Conservation (phyloP, 37 sponge, comb jelly and placozoan genomes). For the Halichondria panicea region DNA sequence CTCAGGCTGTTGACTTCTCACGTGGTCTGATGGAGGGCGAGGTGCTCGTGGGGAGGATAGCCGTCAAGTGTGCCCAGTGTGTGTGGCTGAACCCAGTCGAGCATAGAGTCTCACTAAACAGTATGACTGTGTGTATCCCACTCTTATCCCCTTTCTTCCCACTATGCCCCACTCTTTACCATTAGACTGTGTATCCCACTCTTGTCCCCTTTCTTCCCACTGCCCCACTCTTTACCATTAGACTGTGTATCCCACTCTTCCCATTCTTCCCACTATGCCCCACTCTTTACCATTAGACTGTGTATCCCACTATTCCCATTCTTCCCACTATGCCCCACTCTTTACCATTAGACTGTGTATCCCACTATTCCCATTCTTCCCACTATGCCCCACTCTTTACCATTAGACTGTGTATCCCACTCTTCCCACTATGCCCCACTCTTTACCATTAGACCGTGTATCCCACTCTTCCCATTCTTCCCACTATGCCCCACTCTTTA, state of each 20-base stretch:
- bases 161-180: not conserved
- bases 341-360: slow-evolving; percentile 1
- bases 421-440: too few relatives aligned
- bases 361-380: not conserved
- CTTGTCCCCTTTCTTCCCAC: not conserved
- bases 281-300: slow-evolving; percentile 8
- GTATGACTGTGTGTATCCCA: slow-evolving; percentile 5
- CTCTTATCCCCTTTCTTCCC: too few relatives aligned
- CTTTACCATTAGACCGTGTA: not conserved
- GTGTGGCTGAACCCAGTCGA: slow-evolving; percentile 71
- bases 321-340: slow-evolving; percentile 1
- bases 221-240: slow-evolving; percentile 7
- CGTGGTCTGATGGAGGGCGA: slow-evolving; percentile 12
- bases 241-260: not conserved
- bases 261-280: not conserved
- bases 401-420: too few relatives aligned
- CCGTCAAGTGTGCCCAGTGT: not conserved
- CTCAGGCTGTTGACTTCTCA: slow-evolving; percentile 32
- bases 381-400: too few relatives aligned
- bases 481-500: not conserved
- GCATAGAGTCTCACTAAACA: slow-evolving; percentile 14
- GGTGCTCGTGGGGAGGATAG: slow-evolving; percentile 28
- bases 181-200: not conserved
- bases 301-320: not conserved
- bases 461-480: not conserved